Conservation (phyloP, 2,113 vertebrate species). For the Zosterops lateralis region DNA sequence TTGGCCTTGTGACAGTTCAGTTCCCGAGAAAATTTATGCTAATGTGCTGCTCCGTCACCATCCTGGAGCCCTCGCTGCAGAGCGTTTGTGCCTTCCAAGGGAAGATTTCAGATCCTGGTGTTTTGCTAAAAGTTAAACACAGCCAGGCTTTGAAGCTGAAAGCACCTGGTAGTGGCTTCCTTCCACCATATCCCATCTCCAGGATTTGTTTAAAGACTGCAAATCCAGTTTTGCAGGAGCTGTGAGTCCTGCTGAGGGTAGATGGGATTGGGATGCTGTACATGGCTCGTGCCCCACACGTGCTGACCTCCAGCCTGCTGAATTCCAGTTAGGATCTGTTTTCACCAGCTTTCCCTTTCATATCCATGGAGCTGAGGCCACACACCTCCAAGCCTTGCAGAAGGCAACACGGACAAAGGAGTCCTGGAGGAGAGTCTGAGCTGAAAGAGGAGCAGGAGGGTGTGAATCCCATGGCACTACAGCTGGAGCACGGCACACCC, state of each 20-base stretch:
- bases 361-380: not conserved
- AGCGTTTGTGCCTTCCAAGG: slow-evolving; percentile 42
- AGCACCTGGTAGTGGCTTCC: not conserved
- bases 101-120: slow-evolving; percentile 33
- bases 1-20: slow-evolving; percentile 47
- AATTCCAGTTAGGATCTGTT: accelerated
- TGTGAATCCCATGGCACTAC: not conserved
- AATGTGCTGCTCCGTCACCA: slow-evolving; percentile 61
- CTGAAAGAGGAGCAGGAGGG: not conserved
- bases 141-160: not conserved
- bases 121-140: slow-evolving; percentile 52
- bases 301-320: not conserved
- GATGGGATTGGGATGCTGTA: accelerated
- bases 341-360: not conserved
- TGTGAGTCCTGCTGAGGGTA: accelerated
- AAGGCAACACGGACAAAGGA: not conserved
- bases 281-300: not conserved
- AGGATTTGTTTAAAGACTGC: not conserved
- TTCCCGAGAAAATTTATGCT: slow-evolving; percentile 71
- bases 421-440: not conserved
- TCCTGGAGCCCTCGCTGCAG: slow-evolving; percentile 49
- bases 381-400: not conserved
- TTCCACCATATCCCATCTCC: not conserved
- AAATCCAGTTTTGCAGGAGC: not conserved
- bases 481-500: not conserved